Evolutionary conservation across 2,797 vertebrate genomes (phyloP).

Genomic region (Tarsius wallacei): DNA sequence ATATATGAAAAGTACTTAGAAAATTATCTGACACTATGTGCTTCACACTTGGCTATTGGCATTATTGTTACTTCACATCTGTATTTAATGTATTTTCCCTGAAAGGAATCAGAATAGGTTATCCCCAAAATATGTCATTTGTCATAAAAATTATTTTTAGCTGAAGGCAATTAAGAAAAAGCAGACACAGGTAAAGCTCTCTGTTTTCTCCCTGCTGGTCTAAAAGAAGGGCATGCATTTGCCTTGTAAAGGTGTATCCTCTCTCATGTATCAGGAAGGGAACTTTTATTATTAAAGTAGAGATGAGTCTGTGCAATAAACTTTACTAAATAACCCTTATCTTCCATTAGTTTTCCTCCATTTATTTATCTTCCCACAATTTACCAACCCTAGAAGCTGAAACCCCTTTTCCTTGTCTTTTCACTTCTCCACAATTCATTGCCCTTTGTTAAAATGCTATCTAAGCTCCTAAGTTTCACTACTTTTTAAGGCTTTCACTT

Average conservation of each 20-base stretch:
- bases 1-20: neutral
- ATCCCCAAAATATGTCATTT: neutral
- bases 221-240: neutral
- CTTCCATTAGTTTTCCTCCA: neutral
- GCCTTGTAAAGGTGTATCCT: neutral
- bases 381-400: neutral
- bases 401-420: neutral
- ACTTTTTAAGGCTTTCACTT: neutral
- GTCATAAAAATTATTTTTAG: neutral
- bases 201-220: neutral
- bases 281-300: neutral
- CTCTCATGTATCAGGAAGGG: neutral
- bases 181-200: neutral
- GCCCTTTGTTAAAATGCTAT: neutral
- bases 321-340: neutral
- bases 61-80: neutral
- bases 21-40: neutral
- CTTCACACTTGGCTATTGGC: neutral
- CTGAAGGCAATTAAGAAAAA: neutral
- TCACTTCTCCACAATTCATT: neutral
- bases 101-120: neutral
- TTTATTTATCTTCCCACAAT: neutral
- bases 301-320: neutral
- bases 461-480: neutral
- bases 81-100: neutral